A percentile compares a stretch with the other conserved stretches of the same genome.
phyloP scores from a whole-genome alignment of 2,113 vertebrate genomes.

The Alectura lathami region DNA sequence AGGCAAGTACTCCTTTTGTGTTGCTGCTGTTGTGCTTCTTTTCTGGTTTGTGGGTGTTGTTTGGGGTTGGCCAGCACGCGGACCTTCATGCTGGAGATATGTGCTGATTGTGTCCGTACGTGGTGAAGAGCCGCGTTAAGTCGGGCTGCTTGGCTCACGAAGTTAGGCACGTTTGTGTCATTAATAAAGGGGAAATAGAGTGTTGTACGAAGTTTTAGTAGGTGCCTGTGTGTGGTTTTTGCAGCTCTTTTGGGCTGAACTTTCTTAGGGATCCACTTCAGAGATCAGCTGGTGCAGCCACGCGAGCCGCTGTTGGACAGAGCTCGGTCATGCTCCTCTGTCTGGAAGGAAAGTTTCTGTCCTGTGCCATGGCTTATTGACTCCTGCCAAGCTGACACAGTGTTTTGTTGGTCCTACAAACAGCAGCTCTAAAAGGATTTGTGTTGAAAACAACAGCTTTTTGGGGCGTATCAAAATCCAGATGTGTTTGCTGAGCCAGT shows the following conservation, averaged over 20 bases:
- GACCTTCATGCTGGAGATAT: neutral
- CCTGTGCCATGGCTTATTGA: neutral
- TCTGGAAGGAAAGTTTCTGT: neutral
- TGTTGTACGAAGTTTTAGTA: neutral
- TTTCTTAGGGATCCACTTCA: neutral
- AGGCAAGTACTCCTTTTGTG: neutral
- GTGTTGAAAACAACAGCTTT: neutral
- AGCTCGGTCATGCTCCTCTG: neutral
- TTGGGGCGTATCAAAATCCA: neutral
- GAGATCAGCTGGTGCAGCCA: neutral
- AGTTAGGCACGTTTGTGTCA: neutral
- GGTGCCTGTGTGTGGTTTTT: neutral
- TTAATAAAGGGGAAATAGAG: neutral
- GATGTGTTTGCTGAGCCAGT: neutral
- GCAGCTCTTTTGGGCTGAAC: neutral
- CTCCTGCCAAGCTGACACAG: accelerated
- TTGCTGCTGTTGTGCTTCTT: neutral
- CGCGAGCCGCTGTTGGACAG: no score
- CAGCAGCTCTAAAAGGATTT: neutral
- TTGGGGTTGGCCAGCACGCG: neutral
- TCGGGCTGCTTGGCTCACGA: neutral
- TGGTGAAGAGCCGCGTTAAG: neutral
- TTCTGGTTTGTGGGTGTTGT: neutral
- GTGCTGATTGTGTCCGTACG: neutral
- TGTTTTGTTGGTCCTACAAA: neutral